Percentiles rank a stretch among this genome's conserved stretches.
phyloP scores from a whole-genome alignment of 2,113 vertebrate genomes.

The Callocephalon fimbriatum region DNA sequence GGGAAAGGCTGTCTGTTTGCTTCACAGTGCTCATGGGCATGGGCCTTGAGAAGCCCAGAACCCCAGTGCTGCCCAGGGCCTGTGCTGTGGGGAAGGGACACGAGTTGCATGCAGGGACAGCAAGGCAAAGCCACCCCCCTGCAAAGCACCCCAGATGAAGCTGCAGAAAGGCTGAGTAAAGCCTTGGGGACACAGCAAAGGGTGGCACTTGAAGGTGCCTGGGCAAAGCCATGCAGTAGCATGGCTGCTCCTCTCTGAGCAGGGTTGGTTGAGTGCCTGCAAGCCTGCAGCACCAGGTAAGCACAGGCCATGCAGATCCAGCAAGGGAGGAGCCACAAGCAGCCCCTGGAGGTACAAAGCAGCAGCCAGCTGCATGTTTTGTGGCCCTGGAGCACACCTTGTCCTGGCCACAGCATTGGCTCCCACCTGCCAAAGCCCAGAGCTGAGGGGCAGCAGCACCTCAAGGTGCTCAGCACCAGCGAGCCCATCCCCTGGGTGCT shows the following conservation, averaged over 20 bases:
- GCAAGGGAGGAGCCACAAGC: not conserved
- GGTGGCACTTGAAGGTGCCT: not conserved
- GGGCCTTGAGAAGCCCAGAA: not conserved
- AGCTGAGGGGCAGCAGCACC: not conserved
- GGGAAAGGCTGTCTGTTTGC: not conserved
- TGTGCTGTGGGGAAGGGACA: not conserved
- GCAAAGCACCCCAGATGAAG: not conserved
- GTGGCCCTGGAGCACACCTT: not conserved
- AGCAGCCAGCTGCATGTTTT: not conserved
- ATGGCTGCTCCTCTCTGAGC: not conserved
- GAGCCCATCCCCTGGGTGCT: not conserved
- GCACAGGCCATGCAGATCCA: fast-evolving
- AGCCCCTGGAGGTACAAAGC: not conserved
- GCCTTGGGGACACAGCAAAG: not conserved
- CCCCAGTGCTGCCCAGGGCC: fast-evolving
- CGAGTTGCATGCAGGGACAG: not conserved
- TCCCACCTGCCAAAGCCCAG: not conserved
- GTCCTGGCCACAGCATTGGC: not conserved
- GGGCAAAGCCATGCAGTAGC: not conserved
- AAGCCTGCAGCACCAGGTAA: not conserved
- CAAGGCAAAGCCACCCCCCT: not conserved
- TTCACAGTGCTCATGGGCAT: not conserved
- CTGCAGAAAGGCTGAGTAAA: not conserved
- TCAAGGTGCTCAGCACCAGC: not conserved
- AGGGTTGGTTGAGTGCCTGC: fast-evolving